A percentile compares a stretch with the other conserved stretches of the same genome.
Conservation (phyloP, 2,113 vertebrate species). For the Todiramphus saurophagus region DNA sequence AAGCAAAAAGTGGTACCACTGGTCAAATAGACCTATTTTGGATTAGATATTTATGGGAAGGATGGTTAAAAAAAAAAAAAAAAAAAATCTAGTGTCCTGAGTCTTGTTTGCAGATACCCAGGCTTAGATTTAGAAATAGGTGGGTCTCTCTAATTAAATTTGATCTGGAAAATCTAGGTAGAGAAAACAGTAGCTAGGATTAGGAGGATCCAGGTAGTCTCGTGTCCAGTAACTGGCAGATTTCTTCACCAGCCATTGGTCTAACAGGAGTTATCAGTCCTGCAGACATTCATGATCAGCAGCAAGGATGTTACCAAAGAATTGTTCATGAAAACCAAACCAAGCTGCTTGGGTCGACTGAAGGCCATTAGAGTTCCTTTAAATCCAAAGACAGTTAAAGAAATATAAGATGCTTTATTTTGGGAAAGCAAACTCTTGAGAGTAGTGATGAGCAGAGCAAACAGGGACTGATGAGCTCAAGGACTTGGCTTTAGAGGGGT, state of each 20-base stretch:
- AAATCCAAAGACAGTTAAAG: neutral
- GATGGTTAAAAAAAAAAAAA: neutral
- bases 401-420: neutral
- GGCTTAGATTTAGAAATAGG: neutral
- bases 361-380: neutral
- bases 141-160: neutral
- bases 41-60: neutral
- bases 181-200: neutral
- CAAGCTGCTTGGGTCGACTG: neutral
- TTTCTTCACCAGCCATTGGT: neutral
- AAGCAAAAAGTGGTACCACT: neutral
- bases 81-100: neutral
- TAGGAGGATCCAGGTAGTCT: neutral
- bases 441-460: fast-evolving
- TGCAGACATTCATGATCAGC: neutral
- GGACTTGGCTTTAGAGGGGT: neutral
- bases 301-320: neutral
- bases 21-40: neutral
- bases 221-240: neutral
- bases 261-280: neutral
- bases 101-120: neutral
- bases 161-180: neutral
- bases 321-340: neutral
- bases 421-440: neutral
- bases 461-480: neutral